phyloP scores from a whole-genome alignment of 2,888 invertebrate genomes.

The Arrhopalites spinosus region DNA sequence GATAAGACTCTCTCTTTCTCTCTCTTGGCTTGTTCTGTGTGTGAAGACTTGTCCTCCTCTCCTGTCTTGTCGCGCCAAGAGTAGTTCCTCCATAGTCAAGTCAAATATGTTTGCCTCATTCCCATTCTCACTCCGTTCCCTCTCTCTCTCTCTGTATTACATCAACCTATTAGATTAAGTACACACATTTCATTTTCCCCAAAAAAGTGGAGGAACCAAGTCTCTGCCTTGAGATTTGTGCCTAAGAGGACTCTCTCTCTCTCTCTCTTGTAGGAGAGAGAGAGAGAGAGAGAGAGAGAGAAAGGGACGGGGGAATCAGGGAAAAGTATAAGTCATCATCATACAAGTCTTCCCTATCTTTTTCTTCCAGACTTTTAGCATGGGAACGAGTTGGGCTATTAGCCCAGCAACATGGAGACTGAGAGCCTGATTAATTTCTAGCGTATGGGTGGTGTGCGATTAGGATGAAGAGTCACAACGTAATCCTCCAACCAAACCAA shows the following conservation, averaged over 20 bases:
- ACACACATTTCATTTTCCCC: not conserved
- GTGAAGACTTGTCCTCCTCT: not conserved
- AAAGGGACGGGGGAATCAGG: too few species aligned
- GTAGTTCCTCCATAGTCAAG: not conserved
- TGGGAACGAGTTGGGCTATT: not conserved
- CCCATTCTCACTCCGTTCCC: not conserved
- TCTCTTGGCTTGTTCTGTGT: not conserved
- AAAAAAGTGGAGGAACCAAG: too few species aligned
- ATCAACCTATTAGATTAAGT: slow-evolving; percentile 8
- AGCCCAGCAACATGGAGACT: slow-evolving; percentile 9
- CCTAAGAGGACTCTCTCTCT: too few species aligned
- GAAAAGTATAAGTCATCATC: not conserved
- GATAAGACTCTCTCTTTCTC: slow-evolving; percentile 41
- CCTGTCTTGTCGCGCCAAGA: not conserved
- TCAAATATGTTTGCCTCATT: not conserved
- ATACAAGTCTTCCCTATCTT: not conserved
- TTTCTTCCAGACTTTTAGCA: not conserved
- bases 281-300: too few species aligned
- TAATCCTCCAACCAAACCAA: slow-evolving; percentile 18
- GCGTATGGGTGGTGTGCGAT: slow-evolving; percentile 36
- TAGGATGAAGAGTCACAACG: slow-evolving; percentile 24
- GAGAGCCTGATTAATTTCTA: slow-evolving; percentile 36
- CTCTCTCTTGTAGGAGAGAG: too few species aligned
- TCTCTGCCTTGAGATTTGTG: not conserved
- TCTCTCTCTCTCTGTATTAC: not conserved